phyloP scores from a whole-genome alignment of 2,888 invertebrate genomes.

The Hyposoter didymator region DNA sequence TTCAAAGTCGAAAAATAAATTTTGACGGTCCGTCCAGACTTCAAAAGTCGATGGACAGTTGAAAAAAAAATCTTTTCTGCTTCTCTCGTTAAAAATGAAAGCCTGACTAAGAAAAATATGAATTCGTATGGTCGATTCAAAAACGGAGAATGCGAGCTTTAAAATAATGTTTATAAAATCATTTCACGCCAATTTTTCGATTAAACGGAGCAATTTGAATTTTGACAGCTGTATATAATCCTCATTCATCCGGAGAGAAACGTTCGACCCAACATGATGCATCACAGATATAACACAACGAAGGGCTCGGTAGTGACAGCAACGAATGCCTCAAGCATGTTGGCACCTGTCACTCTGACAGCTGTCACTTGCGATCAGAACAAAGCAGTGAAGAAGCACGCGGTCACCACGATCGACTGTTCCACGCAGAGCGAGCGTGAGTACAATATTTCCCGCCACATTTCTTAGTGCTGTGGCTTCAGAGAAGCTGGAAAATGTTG shows the following conservation, averaged over 20 bases:
- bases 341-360: constrained; percentile 89
- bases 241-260: constrained; percentile 95
- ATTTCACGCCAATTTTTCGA: background rate
- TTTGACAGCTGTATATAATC: constrained; percentile 92
- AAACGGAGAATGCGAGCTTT: background rate
- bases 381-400: constrained; percentile 88
- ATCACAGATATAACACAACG: constrained; percentile 87
- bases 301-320: constrained; percentile 87
- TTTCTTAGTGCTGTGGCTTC: background rate
- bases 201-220: background rate
- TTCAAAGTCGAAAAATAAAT: background rate
- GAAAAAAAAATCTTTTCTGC: no score
- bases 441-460: constrained; percentile 55
- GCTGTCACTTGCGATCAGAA: constrained; percentile 89
- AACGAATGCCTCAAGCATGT: constrained; percentile 87
- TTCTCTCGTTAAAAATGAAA: no score
- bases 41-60: no score
- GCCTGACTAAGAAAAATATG: no score
- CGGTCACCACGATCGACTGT: constrained; percentile 81
- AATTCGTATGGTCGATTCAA: background rate
- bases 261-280: constrained; percentile 93
- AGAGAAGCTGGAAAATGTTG: background rate
- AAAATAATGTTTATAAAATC: background rate
- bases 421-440: constrained; percentile 82
- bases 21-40: no score